These are phyloP conservation scores for Drosophila lacteicornis DNA, from an alignment of 1,140 invertebrate species.

Conservation along the genomic window DNA sequence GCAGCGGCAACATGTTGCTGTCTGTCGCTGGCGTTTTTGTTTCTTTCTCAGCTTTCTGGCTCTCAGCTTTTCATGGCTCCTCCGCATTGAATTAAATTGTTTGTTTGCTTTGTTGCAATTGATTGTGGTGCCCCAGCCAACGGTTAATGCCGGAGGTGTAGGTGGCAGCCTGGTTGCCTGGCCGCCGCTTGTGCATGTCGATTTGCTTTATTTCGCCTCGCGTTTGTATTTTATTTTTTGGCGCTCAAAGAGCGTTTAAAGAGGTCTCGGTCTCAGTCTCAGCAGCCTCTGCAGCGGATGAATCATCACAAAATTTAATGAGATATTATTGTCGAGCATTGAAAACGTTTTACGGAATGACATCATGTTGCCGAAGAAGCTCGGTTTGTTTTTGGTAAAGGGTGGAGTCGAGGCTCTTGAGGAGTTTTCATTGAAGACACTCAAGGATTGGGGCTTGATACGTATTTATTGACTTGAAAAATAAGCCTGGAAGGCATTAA, in stretches of 20 bases:
- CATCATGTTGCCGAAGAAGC: slow-evolving; percentile 51
- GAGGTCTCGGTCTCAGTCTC: slow-evolving; percentile 36
- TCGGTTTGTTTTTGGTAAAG: no score
- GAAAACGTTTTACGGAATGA: slow-evolving; percentile 56
- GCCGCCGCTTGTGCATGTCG: slow-evolving; percentile 59
- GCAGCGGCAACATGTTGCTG: slow-evolving; percentile 69
- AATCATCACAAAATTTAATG: slow-evolving; percentile 79
- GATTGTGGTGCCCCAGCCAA: slow-evolving; percentile 78
- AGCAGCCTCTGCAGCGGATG: slow-evolving; percentile 45
- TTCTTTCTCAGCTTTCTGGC: slow-evolving; percentile 51
- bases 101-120: slow-evolving; percentile 83
- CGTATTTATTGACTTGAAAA: neutral
- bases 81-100: slow-evolving; percentile 84
- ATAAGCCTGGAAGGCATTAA: neutral
- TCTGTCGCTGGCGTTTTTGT: slow-evolving; percentile 52
- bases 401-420: neutral
- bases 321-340: slow-evolving; percentile 64
- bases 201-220: slow-evolving; percentile 38
- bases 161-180: slow-evolving; percentile 46
- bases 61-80: slow-evolving; percentile 54
- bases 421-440: no score
- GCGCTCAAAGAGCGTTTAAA: slow-evolving; percentile 24
- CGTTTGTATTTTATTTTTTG: slow-evolving; percentile 32
- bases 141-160: slow-evolving; percentile 76
- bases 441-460: no score